These are phyloP conservation scores for Bradynema listronoti DNA, from an alignment of 1,140 invertebrate species.

Conservation along the genomic window DNA sequence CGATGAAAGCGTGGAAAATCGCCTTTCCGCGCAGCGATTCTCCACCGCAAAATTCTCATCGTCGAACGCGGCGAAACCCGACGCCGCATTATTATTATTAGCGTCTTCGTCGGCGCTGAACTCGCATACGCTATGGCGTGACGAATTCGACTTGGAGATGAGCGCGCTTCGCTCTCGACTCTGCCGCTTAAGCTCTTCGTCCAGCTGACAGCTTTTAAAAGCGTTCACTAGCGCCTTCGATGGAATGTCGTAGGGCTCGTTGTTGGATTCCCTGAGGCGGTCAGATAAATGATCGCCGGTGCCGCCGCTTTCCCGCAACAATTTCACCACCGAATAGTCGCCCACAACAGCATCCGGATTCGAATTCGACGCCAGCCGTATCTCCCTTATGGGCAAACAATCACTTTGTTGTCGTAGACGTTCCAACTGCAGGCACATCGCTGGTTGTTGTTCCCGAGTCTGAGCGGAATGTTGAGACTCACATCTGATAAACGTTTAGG, in stretches of 20 bases:
- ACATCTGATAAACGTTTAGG: conserved; percentile 4
- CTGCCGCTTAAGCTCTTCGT: neutral
- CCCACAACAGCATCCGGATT: too few species aligned
- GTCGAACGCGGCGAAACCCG: too few species aligned
- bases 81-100: too few species aligned
- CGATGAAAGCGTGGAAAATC: too few species aligned
- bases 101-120: too few species aligned
- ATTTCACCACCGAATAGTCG: too few species aligned
- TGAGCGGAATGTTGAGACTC: conserved; percentile 4
- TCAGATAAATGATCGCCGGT: neutral
- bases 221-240: conserved; percentile 10
- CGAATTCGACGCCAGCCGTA: conserved; percentile 5
- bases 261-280: neutral
- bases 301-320: too few species aligned
- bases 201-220: conserved; percentile 11
- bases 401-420: conserved; percentile 7
- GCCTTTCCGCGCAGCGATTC: too few species aligned
- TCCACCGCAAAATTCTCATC: too few species aligned
- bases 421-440: conserved; percentile 7
- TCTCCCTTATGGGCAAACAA: neutral
- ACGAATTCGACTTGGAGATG: too few species aligned
- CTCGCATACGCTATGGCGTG: too few species aligned
- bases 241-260: conserved; percentile 21
- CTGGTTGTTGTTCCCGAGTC: neutral
- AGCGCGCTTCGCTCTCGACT: neutral